Base-by-base conservation (phyloP, 2,797 vertebrate genomes). In the Enteromius fasciolatus region DNA sequence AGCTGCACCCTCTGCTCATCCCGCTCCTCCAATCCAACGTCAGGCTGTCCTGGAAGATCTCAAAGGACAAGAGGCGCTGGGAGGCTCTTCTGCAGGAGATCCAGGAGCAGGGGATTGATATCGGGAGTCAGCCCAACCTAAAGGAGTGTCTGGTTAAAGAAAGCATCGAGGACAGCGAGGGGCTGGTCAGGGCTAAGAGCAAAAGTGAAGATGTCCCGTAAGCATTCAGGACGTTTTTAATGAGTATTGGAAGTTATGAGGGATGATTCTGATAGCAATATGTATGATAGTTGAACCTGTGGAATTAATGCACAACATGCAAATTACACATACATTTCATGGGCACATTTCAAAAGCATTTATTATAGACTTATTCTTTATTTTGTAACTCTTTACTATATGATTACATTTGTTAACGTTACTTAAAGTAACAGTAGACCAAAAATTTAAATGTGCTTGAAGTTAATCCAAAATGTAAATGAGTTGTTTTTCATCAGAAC, bases 1-100 rank as follows among this genome's bases (percentile, higher is more conserved):
- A 84, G 61, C 87, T 90, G 1, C 97, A 97, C 88, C 93, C 95
- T 0, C 91, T 98, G 28, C 90, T 97, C 81, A 88, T 95, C 36
- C 95, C 96, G 0, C 93, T 99, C 88, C 90, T 98, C 15, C 95
- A 94, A 84, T 92, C 92, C 0, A 95, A 96, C 0, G 89, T 98
- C 20, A 94, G 96, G 61, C 91, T 98, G 73, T 97, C 96, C 25
- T 98, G 97, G 97, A 95, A 96, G 88, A 95, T 96, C 41, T 96
- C 96, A 14, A 93, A 91, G 83, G 97, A 98, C 91, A 98, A 98
- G 86, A 94, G 95, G n/a, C 93, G 69, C 3, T 97, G 96, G 0
- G 97, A 99, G 87, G 95, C 95, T 73, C 92, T 91, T 76, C 92
- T 98, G 85, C 95, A 91, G 74, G 91, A 91, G 54, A 88, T 97